These are phyloP conservation scores for Sphenodon punctatus DNA, from an alignment of 2,797 vertebrate species.

Conservation along the genomic window DNA sequence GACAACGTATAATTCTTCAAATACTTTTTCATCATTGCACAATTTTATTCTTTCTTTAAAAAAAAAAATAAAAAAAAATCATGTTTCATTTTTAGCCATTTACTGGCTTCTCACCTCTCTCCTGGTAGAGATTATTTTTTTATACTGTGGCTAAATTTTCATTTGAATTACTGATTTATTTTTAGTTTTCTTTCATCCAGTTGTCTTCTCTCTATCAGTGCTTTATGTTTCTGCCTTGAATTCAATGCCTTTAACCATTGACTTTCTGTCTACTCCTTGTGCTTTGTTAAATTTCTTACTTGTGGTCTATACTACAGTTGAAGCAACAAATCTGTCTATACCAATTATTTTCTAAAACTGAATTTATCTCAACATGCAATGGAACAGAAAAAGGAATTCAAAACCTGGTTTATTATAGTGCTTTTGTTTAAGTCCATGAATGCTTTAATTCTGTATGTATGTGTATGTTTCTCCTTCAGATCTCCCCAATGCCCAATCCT, in stretches of 20 bases:
- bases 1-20: too few species aligned
- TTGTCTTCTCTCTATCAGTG: not conserved
- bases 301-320: fast-evolving
- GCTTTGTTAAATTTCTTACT: not conserved
- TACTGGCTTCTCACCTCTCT: too few species aligned
- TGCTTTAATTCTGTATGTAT: too few species aligned
- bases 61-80: too few species aligned
- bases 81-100: too few species aligned
- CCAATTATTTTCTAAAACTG: not conserved
- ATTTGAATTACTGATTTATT: not conserved
- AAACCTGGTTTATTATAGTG: not conserved
- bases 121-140: too few species aligned
- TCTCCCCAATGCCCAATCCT: too few species aligned
- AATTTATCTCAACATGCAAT: fast-evolving
- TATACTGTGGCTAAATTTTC: not conserved
- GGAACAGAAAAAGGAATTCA: not conserved
- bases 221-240: not conserved
- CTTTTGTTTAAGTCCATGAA: too few species aligned
- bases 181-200: not conserved
- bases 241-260: not conserved
- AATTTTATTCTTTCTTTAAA: too few species aligned
- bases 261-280: not conserved
- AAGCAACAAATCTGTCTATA: not conserved
- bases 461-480: too few species aligned
- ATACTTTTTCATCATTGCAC: too few species aligned